These are phyloP conservation scores for Lithophane leautieri DNA, from an alignment of 2,888 invertebrate species.

Conservation along the genomic window DNA sequence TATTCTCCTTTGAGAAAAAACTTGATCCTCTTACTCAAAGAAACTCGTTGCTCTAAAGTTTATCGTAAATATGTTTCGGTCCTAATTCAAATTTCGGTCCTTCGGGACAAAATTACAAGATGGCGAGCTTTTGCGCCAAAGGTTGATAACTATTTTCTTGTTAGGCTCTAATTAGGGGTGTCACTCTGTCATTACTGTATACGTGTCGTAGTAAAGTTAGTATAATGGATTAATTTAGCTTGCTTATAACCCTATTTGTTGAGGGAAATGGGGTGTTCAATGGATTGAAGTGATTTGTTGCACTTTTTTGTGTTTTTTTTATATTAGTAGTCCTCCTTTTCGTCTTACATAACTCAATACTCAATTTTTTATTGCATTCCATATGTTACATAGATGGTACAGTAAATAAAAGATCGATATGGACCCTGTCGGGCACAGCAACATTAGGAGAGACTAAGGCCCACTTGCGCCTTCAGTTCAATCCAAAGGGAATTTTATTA, in stretches of 20 bases:
- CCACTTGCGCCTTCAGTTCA: no score
- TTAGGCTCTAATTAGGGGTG: slow-evolving; percentile 60
- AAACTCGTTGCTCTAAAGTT: slow-evolving; percentile 46
- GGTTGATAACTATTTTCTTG: slow-evolving; percentile 65
- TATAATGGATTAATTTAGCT: slow-evolving; percentile 47
- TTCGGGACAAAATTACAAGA: slow-evolving; percentile 54
- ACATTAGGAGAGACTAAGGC: no score
- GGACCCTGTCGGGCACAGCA: no score
- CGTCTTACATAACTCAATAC: no score
- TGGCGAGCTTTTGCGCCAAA: slow-evolving; percentile 51
- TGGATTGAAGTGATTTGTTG: no score
- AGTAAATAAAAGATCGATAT: no score
- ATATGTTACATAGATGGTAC: no score
- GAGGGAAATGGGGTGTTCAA: no score
- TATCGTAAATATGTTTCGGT: slow-evolving; percentile 40
- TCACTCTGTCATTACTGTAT: slow-evolving; percentile 50
- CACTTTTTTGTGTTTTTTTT: no score
- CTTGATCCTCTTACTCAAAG: slow-evolving; percentile 45
- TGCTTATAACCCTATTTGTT: slow-evolving; percentile 29
- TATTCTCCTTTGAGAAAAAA: slow-evolving; percentile 40
- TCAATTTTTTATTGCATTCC: no score
- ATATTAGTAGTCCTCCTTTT: no score
- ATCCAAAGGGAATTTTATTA: no score
- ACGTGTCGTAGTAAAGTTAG: slow-evolving; percentile 35
- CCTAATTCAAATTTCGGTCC: slow-evolving; percentile 55